A percentile compares a stretch with the other conserved stretches of the same genome.
These are phyloP conservation scores for Henicopernis longicauda DNA, from an alignment of 2,113 vertebrate species.

Conservation along the genomic window DNA sequence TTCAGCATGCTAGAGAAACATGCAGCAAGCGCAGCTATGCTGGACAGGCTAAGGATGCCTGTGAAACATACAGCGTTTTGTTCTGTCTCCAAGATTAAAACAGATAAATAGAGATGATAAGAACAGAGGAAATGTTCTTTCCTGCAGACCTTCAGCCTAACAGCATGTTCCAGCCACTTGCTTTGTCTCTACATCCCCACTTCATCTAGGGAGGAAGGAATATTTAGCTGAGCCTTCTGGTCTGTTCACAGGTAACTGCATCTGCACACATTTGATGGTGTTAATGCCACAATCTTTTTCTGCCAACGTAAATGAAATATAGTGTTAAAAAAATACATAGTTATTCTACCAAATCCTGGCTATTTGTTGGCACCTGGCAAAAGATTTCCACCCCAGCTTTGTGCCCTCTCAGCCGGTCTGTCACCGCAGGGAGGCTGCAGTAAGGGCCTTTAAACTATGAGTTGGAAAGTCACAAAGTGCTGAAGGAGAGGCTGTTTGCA, in stretches of 20 bases:
- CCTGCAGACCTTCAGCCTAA: neutral
- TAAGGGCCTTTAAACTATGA: neutral
- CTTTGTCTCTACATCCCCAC: neutral
- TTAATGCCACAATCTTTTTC: neutral
- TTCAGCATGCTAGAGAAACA: neutral
- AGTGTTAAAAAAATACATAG: neutral
- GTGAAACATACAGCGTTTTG: neutral
- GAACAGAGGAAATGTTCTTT: neutral
- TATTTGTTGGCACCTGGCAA: neutral
- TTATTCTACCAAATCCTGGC: neutral
- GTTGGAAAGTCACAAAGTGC: neutral
- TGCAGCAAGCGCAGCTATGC: neutral
- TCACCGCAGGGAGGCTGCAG: neutral
- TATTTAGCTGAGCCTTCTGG: neutral
- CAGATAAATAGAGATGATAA: neutral
- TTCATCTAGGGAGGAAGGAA: neutral
- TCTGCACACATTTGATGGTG: neutral
- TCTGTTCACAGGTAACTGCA: neutral
- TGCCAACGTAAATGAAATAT: neutral
- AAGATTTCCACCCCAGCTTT: neutral
- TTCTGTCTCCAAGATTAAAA: neutral
- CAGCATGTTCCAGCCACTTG: neutral
- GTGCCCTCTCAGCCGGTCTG: neutral
- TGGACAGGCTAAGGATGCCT: neutral
- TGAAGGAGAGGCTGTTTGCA: neutral